Evolutionary conservation across 1,140 invertebrate species (phyloP).

Genomic region (Apis laboriosa): DNA sequence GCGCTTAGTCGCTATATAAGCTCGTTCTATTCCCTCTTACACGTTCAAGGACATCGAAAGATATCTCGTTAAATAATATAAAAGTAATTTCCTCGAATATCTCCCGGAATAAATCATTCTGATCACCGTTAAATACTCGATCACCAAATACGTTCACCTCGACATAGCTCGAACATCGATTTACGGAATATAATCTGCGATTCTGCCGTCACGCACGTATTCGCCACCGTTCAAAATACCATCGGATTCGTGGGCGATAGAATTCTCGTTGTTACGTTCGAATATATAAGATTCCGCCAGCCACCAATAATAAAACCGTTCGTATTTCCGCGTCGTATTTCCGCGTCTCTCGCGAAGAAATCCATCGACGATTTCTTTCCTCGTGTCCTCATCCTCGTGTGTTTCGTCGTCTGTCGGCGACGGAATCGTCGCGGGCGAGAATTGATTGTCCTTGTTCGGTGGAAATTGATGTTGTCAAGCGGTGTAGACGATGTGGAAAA

Average conservation of each 20-base stretch:
- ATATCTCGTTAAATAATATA: too few species aligned
- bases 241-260: too few species aligned
- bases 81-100: too few species aligned
- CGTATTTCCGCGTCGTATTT: slow-evolving; percentile 25
- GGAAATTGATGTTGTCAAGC: slow-evolving; percentile 50
- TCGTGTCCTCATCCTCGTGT: background rate
- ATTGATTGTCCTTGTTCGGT: slow-evolving; percentile 44
- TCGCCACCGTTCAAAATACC: background rate
- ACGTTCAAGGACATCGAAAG: too few species aligned
- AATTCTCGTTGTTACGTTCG: background rate
- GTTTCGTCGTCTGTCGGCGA: background rate
- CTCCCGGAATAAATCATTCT: too few species aligned
- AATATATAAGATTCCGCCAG: slow-evolving; percentile 13
- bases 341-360: slow-evolving; percentile 17
- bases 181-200: background rate
- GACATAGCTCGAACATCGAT: background rate
- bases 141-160: background rate
- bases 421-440: slow-evolving; percentile 22
- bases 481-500: background rate
- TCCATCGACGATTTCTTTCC: slow-evolving; percentile 32
- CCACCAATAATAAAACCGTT: slow-evolving; percentile 30
- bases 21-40: too few species aligned
- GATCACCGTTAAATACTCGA: too few species aligned
- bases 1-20: too few species aligned
- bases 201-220: background rate